Conservation (phyloP, 2,888 invertebrate species). For the Caenorhabditis imperialis region DNA sequence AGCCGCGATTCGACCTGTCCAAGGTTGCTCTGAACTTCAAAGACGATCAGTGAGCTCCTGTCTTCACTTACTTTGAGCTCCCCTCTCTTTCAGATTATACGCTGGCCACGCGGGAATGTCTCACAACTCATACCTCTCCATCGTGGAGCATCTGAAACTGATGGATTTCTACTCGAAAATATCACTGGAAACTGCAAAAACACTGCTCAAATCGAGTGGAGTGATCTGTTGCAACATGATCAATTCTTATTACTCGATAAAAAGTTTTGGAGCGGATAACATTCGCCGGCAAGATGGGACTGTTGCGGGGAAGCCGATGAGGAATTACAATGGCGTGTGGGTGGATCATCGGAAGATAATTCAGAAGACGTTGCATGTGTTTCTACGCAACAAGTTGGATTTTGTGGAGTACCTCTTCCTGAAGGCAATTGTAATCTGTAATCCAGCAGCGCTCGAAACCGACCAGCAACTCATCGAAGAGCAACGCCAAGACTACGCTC, state of each 20-base stretch:
- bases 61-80: too few species aligned
- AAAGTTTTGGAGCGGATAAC: constrained; percentile 35
- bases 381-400: constrained; percentile 9
- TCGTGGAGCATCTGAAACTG: constrained; percentile 31
- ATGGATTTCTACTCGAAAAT: constrained; percentile 37
- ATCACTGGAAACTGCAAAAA: constrained; percentile 18
- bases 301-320: constrained; percentile 30
- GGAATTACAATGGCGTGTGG: constrained; percentile 23
- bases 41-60: not conserved
- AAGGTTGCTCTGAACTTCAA: constrained; percentile 23
- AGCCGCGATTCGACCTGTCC: constrained; percentile 18
- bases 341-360: constrained; percentile 26
- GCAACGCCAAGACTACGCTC: too few species aligned
- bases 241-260: constrained; percentile 39
- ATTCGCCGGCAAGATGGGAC: constrained; percentile 28
- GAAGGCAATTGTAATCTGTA: constrained; percentile 21
- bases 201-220: constrained; percentile 30
- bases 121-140: constrained; percentile 30
- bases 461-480: too few species aligned
- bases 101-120: constrained; percentile 13
- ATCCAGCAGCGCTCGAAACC: too few species aligned
- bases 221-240: constrained; percentile 43
- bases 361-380: not conserved
- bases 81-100: constrained; percentile 12
- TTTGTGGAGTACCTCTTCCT: constrained; percentile 22